Evolutionary conservation across 2,797 vertebrate genomes (phyloP).

Genomic region (Malurus leucopterus): DNA sequence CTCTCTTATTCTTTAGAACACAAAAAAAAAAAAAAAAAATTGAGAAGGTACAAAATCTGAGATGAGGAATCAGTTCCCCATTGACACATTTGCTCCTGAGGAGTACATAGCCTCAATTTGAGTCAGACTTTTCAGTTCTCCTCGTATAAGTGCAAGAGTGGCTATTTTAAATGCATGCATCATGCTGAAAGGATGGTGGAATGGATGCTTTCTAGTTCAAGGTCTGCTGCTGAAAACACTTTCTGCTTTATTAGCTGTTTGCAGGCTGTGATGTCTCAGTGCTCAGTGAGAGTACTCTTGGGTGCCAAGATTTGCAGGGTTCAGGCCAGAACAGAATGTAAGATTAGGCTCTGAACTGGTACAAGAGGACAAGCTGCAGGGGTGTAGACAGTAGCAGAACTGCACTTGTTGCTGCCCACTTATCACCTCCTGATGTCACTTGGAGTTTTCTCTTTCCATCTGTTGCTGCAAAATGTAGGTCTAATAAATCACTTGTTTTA

Average conservation of each 20-base stretch:
- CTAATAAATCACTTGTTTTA: neutral
- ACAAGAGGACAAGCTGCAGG: neutral
- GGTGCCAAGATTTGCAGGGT: constrained; percentile 21
- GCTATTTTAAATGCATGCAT: constrained; percentile 39
- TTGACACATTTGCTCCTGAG: constrained; percentile 18
- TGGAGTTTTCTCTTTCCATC: neutral
- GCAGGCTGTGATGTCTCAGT: neutral
- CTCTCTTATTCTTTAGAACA: neutral
- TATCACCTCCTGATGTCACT: neutral
- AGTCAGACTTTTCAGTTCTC: neutral
- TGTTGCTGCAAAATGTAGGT: neutral
- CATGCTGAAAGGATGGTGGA: constrained; percentile 10
- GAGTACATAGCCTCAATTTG: neutral
- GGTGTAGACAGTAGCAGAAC: neutral
- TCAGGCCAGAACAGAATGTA: constrained; percentile 16
- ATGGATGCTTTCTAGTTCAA: constrained; percentile 36
- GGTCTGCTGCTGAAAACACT: constrained; percentile 34
- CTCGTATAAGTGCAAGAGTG: neutral
- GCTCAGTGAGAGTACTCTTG: neutral
- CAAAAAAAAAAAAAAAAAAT: neutral
- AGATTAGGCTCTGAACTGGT: neutral
- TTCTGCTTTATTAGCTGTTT: constrained; percentile 43
- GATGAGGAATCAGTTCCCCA: constrained; percentile 9
- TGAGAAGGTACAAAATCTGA: neutral
- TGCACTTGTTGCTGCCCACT: neutral